These are phyloP conservation scores for Drosophila burlai DNA, from an alignment of 1,140 invertebrate genomes.

Conservation along the genomic window DNA sequence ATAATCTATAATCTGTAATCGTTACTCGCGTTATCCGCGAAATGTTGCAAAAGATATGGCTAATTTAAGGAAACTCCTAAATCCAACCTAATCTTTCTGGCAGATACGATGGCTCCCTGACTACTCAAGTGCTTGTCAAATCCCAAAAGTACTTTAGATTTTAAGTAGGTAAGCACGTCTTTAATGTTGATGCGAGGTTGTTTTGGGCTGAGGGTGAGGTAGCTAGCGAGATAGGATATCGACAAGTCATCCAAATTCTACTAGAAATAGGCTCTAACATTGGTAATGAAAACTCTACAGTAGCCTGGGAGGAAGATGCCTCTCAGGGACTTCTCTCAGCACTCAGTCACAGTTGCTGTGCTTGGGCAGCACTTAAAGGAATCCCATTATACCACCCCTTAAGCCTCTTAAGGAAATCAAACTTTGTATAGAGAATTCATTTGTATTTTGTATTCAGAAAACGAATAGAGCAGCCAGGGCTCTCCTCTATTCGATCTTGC, in stretches of 20 bases:
- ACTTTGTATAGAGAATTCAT: constrained; percentile 4
- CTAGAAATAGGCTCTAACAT: not conserved
- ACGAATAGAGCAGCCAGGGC: not conserved
- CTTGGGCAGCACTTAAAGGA: not conserved
- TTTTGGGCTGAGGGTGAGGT: not conserved
- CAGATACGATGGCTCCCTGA: constrained; percentile 6
- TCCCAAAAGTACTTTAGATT: not conserved
- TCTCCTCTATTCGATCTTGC: constrained; percentile 76
- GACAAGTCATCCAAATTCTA: not conserved
- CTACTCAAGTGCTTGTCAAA: not conserved
- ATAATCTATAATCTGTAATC: not conserved
- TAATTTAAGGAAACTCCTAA: constrained; percentile 7
- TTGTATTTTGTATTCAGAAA: constrained; percentile 16
- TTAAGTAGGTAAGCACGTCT: constrained; percentile 13
- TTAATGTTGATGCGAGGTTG: not conserved
- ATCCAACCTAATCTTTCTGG: not conserved
- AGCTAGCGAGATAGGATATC: not conserved
- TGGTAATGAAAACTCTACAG: not conserved
- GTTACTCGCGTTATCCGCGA: not conserved
- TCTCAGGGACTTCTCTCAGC: not conserved
- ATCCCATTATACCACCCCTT: not conserved
- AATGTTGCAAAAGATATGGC: not conserved
- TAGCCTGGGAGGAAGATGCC: not conserved
- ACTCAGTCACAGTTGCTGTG: not conserved
- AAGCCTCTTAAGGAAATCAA: not conserved